Base-by-base conservation (phyloP, 2,113 vertebrate genomes). In the Cygnus atratus region DNA sequence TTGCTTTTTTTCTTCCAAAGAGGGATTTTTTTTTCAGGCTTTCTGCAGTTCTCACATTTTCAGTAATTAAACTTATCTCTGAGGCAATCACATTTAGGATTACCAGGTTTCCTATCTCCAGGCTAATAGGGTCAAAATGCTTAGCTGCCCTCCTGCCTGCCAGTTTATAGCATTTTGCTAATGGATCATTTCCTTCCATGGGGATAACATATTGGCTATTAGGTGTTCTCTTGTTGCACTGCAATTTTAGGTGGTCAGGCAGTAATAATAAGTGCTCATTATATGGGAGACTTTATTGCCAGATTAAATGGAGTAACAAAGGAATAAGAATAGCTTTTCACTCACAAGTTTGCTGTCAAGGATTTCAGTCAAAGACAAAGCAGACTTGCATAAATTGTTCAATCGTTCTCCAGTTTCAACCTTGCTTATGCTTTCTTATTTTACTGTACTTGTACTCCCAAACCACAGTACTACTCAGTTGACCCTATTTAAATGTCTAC, bases 141-240 rank as follows among this genome's bases (percentile, higher is more conserved):
- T 95, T 95, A 96, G 94, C 77, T 92, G 88, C 92, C 92, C 96
- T 96, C 86, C 87, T 93, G 96, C 88, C 87, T 92, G 84, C 58
- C 87, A 92, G 92, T 96, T 96, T 95, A 97, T 84, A 92, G 70
- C 88, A 90, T 86, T 95, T 96, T 95, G 94, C 83, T 96, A 97
- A 95, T 96, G 93, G 95, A 95, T 89, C 80, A 84, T 92, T 96
- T 92, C 86, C 84, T 96, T 95, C 58, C 61, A 8, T 50, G 43
- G 70, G 92, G 90, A 88, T 84, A 94, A 92, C 35, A 24, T 76
- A 79, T 55, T 52, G 82, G 68, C 84, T 94, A 91, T 94, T 94
- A 96, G 92, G 84, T 70, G 59, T 67, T 91, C 93, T 91, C 81
- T 74, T 87, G 82, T 87, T 92, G 71, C 84, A 87, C 48, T 54